Conservation (phyloP, 2,888 invertebrate genomes). For the Cosmia trapezina region DNA sequence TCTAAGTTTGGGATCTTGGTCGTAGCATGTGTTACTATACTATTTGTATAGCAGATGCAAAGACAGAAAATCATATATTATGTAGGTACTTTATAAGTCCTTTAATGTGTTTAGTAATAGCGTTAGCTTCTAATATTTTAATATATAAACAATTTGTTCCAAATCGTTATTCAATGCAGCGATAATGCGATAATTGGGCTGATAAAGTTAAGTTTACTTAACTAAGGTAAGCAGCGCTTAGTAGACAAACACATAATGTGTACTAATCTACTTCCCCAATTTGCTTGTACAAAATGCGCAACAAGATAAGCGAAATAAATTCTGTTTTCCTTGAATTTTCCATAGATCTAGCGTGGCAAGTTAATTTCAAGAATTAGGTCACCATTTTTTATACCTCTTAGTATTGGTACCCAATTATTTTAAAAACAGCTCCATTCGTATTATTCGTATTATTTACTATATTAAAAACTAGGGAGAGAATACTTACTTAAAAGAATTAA, state of each 20-base stretch:
- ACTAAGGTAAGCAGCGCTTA: constrained; percentile 14
- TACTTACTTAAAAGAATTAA: not conserved
- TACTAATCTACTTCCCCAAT: constrained; percentile 37
- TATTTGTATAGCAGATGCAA: constrained; percentile 9
- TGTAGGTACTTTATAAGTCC: not conserved
- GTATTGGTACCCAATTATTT: not conserved
- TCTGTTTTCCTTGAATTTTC: constrained; percentile 21
- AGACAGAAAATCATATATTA: constrained; percentile 1
- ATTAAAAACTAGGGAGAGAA: not conserved
- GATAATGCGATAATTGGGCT: constrained; percentile 19
- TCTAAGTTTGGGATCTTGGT: constrained; percentile 33
- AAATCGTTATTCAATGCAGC: too few relatives aligned
- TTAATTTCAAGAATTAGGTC: constrained; percentile 38
- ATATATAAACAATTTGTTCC: not conserved
- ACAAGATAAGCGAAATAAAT: constrained; percentile 43
- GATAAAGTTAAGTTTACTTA: constrained; percentile 26
- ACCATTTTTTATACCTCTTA: not conserved
- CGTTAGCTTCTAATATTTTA: not conserved
- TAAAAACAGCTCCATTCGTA: not conserved
- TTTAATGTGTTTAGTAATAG: constrained; percentile 6
- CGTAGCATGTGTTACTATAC: constrained; percentile 4
- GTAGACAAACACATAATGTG: constrained; percentile 26
- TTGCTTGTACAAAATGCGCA: constrained; percentile 42
- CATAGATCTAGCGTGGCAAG: not conserved
- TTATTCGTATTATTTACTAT: not conserved